Conservation (phyloP, 1,140 invertebrate genomes). For the Hydropsyche tenuis region DNA sequence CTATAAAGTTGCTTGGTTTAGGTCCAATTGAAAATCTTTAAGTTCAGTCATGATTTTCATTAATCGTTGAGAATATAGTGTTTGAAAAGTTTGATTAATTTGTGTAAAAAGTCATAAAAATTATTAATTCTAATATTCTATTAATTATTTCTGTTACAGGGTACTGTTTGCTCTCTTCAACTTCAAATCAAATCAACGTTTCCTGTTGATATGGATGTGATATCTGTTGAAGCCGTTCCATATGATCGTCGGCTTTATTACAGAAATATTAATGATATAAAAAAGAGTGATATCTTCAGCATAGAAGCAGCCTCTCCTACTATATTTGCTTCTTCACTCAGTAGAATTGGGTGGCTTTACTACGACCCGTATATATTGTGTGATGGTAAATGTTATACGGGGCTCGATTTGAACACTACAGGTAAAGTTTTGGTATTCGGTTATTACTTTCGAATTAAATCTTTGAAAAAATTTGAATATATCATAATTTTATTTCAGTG, state of each 20-base stretch:
- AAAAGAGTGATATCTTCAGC: not conserved
- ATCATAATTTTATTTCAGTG: slow-evolving; percentile 56
- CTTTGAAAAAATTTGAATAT: too few species aligned
- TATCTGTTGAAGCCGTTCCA: slow-evolving; percentile 42
- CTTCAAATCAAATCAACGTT: slow-evolving; percentile 44
- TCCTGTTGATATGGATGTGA: slow-evolving; percentile 46
- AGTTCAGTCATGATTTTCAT: too few species aligned
- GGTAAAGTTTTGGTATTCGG: slow-evolving; percentile 51
- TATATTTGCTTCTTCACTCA: slow-evolving; percentile 40
- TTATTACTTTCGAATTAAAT: not conserved
- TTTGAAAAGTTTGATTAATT: too few species aligned
- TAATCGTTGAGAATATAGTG: too few species aligned
- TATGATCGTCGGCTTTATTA: slow-evolving; percentile 28
- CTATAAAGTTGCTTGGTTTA: not conserved
- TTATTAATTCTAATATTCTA: slow-evolving; percentile 7
- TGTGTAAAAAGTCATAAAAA: not conserved
- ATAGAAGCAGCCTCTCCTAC: slow-evolving; percentile 21
- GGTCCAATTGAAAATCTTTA: not conserved
- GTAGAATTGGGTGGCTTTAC: slow-evolving; percentile 46
- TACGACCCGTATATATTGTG: slow-evolving; percentile 53
- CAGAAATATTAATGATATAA: not conserved
- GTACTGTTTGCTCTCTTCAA: slow-evolving; percentile 76
- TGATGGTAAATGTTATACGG: slow-evolving; percentile 54
- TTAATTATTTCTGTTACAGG: slow-evolving; percentile 63
- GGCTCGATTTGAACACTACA: slow-evolving; percentile 51